Conservation (phyloP, 2,113 vertebrate genomes). For the Synodontis membranacea region DNA sequence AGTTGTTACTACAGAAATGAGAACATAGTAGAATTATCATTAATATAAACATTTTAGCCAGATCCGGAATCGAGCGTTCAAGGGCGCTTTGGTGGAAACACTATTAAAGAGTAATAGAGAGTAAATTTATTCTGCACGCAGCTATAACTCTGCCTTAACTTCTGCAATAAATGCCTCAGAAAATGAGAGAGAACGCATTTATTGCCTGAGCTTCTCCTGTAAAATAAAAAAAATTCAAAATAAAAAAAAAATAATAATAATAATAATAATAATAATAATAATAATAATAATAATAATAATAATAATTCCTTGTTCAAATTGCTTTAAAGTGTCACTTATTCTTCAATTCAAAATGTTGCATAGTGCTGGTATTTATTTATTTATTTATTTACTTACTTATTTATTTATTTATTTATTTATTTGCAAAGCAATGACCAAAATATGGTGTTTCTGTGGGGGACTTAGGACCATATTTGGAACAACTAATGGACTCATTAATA, state of each 20-base stretch:
- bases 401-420: too few species aligned
- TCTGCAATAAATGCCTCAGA: neutral
- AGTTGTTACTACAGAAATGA: neutral
- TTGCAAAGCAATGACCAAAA: neutral
- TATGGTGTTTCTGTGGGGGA: conserved; percentile 2
- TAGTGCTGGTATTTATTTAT: neutral
- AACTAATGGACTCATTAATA: conserved; percentile 29
- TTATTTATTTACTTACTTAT: too few species aligned
- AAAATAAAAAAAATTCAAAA: too few species aligned
- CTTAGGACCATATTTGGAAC: neutral
- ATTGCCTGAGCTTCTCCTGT: neutral
- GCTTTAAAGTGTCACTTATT: neutral
- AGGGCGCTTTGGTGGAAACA: neutral
- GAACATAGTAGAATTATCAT: neutral
- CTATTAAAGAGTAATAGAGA: neutral
- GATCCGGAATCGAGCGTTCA: neutral
- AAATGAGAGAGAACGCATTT: neutral
- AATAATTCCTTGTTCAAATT: neutral
- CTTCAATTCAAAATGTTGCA: neutral
- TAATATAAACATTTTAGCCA: neutral
- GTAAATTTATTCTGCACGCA: neutral
- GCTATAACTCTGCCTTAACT: neutral
- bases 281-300: too few species aligned
- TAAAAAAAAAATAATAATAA: too few species aligned
- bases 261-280: too few species aligned